Evolutionary conservation across 1,140 invertebrate species (phyloP).

Genomic region (Drosophila neocordata): DNA sequence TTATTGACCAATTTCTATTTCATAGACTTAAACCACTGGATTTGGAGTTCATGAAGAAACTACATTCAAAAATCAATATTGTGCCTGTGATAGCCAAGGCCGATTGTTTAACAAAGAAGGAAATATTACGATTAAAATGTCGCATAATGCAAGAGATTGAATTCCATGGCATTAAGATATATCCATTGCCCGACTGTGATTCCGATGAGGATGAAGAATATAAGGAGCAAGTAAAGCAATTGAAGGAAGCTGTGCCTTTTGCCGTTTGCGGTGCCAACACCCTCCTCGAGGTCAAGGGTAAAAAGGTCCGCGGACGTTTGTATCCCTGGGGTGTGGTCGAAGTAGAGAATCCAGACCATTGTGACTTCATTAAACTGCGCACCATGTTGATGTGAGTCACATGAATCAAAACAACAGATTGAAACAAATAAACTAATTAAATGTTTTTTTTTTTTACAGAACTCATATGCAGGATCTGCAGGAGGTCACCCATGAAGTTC

Average conservation of each 20-base stretch:
- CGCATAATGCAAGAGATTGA: slow-evolving; percentile 93
- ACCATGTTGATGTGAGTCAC: slow-evolving; percentile 95
- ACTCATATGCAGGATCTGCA: slow-evolving; percentile 98
- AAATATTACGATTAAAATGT: slow-evolving; percentile 94
- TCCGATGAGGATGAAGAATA: slow-evolving; percentile 97
- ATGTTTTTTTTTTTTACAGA: slow-evolving; percentile 78
- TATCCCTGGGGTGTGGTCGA: slow-evolving; percentile 99
- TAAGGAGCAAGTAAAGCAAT: slow-evolving; percentile 95
- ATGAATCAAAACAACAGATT: background rate
- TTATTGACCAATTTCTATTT: background rate
- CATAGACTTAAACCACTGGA: slow-evolving; percentile 92
- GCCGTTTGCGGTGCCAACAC: slow-evolving; percentile 99
- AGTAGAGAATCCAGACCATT: slow-evolving; percentile 99
- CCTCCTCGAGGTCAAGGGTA: slow-evolving; percentile 94
- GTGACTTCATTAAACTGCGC: slow-evolving; percentile 98
- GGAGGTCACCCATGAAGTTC: slow-evolving; percentile 97
- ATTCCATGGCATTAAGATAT: slow-evolving; percentile 94
- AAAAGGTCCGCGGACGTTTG: slow-evolving; percentile 94
- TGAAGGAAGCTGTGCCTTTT: slow-evolving; percentile 97
- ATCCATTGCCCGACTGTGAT: slow-evolving; percentile 97
- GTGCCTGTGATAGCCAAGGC: slow-evolving; percentile 99
- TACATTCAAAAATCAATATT: slow-evolving; percentile 99
- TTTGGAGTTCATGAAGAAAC: slow-evolving; percentile 99
- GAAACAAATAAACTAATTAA: background rate
- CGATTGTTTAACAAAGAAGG: slow-evolving; percentile 98